Conservation (phyloP, 2,797 vertebrate species). For the Nannoperca obscura region DNA sequence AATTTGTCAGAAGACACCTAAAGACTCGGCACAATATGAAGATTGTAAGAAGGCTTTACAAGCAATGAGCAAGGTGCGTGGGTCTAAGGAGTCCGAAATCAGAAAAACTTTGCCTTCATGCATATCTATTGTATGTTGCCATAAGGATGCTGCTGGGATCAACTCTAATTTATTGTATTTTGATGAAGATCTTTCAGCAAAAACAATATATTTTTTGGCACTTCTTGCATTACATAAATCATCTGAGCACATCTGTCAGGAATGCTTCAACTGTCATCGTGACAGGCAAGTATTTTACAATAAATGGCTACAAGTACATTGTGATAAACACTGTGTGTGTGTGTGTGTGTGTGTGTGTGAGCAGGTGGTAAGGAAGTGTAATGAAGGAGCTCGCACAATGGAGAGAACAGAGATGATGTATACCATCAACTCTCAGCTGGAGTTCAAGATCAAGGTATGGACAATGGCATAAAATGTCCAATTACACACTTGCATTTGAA, state of each 20-base stretch:
- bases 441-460: slow-evolving; percentile 98
- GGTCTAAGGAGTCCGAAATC: not conserved
- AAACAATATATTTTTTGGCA: not conserved
- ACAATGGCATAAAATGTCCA: not conserved
- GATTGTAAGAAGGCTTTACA: slow-evolving; percentile 92
- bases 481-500: not conserved
- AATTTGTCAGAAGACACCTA: slow-evolving; percentile 97
- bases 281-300: not conserved
- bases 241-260: not conserved
- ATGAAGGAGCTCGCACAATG: slow-evolving; percentile 97
- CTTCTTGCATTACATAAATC: not conserved
- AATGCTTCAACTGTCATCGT: not conserved
- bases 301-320: not conserved
- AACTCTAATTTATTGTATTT: not conserved
- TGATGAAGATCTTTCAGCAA: not conserved
- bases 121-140: not conserved
- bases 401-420: slow-evolving; percentile 99
- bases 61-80: slow-evolving; percentile 93
- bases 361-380: slow-evolving; percentile 95
- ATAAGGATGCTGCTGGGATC: not conserved
- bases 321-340: not conserved
- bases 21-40: slow-evolving; percentile 90
- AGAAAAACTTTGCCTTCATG: not conserved
- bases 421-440: slow-evolving; percentile 97
- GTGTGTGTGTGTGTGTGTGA: slow-evolving; percentile 1